Conservation (phyloP, 2,797 vertebrate species). For the Astyanax mexicanus region DNA sequence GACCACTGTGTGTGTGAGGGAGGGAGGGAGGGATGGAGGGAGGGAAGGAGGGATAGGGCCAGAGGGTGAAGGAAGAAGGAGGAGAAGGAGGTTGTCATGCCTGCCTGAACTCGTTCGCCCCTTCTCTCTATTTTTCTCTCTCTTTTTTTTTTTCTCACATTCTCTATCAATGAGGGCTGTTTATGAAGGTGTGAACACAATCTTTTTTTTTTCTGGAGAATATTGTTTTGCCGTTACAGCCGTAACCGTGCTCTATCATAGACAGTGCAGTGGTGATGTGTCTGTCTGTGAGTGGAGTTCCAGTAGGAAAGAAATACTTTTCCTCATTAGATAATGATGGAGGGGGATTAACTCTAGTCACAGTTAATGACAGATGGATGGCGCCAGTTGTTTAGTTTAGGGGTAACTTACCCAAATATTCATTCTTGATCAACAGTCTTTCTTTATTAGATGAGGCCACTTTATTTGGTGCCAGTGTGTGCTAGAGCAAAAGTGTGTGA, state of each 20-base stretch:
- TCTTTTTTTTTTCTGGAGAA: not conserved
- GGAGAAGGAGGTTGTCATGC: slow-evolving; percentile 65
- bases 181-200: not conserved
- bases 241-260: not conserved
- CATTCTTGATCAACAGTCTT: not conserved
- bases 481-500: too few relatives aligned
- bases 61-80: slow-evolving; percentile 62
- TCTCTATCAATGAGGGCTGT: not conserved
- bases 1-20: slow-evolving; percentile 41
- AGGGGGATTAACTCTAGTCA: not conserved
- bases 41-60: slow-evolving; percentile 39
- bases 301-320: not conserved
- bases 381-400: not conserved
- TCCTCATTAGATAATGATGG: not conserved
- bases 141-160: slow-evolving; percentile 4
- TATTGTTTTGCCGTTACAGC: not conserved
- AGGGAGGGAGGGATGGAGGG: slow-evolving; percentile 62
- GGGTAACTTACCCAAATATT: not conserved
- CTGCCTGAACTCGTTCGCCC: slow-evolving; percentile 68
- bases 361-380: not conserved
- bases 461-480: too few relatives aligned
- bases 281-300: not conserved
- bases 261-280: not conserved
- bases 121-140: too few relatives aligned
- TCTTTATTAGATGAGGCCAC: not conserved